phyloP scores from a whole-genome alignment of 2,113 vertebrate genomes.

The Phasianus colchicus region DNA sequence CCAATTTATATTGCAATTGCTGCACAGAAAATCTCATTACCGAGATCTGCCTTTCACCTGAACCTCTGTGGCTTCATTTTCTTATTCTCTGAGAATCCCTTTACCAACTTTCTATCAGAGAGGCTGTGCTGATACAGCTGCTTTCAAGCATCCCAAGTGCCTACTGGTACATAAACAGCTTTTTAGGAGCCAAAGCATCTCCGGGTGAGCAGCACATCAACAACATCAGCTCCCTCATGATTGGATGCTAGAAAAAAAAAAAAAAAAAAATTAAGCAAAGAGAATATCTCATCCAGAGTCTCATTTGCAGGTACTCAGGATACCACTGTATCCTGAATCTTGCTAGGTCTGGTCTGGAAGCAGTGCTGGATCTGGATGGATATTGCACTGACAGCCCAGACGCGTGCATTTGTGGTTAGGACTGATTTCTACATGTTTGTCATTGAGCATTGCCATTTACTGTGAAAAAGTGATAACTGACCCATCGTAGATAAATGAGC shows the following conservation, averaged over 20 bases:
- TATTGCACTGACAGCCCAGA: not conserved
- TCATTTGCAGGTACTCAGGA: not conserved
- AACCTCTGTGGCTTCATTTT: not conserved
- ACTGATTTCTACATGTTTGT: not conserved
- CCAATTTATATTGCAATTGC: not conserved
- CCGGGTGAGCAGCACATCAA: not conserved
- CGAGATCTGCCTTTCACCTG: not conserved
- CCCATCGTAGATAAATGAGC: not conserved
- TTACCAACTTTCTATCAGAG: not conserved
- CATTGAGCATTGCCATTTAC: fast-evolving
- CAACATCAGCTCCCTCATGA: not conserved
- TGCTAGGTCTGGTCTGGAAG: not conserved
- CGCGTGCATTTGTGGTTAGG: not conserved
- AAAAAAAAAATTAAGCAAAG: not conserved
- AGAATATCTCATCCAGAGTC: not conserved
- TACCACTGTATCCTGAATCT: not conserved
- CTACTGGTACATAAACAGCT: not conserved
- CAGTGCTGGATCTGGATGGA: not conserved
- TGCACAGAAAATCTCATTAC: not conserved
- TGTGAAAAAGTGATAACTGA: not conserved
- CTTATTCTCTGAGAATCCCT: not conserved
- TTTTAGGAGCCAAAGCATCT: not conserved
- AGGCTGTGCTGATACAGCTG: not conserved
- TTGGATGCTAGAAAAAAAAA: not conserved
- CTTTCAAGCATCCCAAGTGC: not conserved